Conservation (phyloP, 2,888 invertebrate genomes). For the Crioceris asparagi region DNA sequence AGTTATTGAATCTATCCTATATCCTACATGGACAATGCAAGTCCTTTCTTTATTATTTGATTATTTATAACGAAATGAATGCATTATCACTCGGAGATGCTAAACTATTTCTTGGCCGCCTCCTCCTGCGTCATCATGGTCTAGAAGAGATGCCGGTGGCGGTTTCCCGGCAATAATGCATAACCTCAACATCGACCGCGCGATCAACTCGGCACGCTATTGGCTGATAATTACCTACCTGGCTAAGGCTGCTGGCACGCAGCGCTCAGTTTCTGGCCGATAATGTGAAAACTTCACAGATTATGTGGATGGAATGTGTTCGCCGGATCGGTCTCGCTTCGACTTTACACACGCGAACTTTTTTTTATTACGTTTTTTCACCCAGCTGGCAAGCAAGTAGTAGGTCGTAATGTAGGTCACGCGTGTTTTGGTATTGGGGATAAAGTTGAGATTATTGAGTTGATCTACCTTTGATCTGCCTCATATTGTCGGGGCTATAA, state of each 20-base stretch:
- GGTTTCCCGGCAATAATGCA: slow-evolving; percentile 6
- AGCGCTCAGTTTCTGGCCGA: slow-evolving; percentile 5
- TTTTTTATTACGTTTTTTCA: background rate
- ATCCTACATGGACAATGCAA: no score
- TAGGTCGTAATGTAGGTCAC: background rate
- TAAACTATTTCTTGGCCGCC: no score
- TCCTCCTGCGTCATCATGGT: no score
- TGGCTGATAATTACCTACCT: slow-evolving; percentile 12
- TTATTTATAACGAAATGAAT: no score
- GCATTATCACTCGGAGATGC: no score
- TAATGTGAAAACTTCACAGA: slow-evolving; percentile 13
- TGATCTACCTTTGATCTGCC: background rate
- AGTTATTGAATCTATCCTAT: no score
- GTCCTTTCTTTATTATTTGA: no score
- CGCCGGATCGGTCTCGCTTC: slow-evolving; percentile 4
- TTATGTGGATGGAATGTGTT: slow-evolving; percentile 9
- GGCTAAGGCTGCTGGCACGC: no score
- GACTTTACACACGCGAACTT: slow-evolving; percentile 2
- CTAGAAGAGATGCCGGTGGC: slow-evolving; percentile 1
- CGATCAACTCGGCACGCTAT: slow-evolving; percentile 7
- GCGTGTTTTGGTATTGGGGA: no score
- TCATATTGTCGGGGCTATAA: no score
- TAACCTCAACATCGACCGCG: slow-evolving; percentile 7
- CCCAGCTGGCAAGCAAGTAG: no score
- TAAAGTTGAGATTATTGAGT: background rate